Conservation (phyloP, 2,113 vertebrate genomes). For the Thalassarche chlororhynchos region DNA sequence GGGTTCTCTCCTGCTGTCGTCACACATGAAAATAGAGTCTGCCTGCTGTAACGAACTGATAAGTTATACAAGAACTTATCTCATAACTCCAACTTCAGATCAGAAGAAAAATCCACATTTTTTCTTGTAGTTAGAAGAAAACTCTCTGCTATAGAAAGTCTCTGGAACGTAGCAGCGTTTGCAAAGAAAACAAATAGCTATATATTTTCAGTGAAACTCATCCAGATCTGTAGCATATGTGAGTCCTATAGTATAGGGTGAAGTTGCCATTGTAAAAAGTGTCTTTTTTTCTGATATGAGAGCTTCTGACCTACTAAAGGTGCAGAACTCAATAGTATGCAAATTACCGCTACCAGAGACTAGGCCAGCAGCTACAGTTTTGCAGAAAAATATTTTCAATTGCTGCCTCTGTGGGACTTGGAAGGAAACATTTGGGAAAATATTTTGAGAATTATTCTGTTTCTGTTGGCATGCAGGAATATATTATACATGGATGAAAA, state of each 20-base stretch:
- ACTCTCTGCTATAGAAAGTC: neutral
- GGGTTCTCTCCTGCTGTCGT: neutral
- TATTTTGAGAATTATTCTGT: neutral
- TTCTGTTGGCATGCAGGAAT: neutral
- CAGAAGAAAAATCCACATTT: neutral
- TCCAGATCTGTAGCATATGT: neutral
- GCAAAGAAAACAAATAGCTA: neutral
- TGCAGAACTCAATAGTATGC: neutral
- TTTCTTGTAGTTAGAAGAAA: neutral
- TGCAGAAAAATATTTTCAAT: neutral
- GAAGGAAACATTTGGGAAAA: neutral
- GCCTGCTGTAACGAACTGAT: neutral
- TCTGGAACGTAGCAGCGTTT: neutral
- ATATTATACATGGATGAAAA: neutral
- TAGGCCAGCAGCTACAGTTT: neutral
- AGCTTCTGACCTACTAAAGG: neutral
- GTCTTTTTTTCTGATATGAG: neutral
- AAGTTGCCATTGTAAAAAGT: neutral
- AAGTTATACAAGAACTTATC: neutral
- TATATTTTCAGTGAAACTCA: neutral
- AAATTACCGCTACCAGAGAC: neutral
- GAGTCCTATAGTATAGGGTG: neutral
- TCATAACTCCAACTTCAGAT: neutral
- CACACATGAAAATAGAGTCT: neutral
- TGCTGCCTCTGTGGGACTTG: neutral